Base-by-base conservation (phyloP, 2,797 vertebrate genomes). In the Macrochelys suwanniensis region DNA sequence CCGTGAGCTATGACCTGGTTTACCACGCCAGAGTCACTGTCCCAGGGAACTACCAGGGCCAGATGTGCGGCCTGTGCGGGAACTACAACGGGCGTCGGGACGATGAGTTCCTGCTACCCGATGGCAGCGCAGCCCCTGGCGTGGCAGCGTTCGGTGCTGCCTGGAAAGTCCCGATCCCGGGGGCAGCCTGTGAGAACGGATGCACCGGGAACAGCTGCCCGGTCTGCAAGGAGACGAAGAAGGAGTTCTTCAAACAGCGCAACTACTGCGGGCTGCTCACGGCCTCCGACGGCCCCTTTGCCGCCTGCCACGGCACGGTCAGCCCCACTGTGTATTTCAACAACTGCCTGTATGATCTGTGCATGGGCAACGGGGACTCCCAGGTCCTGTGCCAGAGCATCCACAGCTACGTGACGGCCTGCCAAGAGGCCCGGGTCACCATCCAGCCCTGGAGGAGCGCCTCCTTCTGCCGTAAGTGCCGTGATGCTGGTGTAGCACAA, bases 391-490 rank as follows among this genome's bases (percentile, higher is more conserved):
- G 98, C 82, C 61, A 98, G 80, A 98, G 97, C 56, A 37, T 98
- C 50, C 97, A 97, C 15, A 97, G 98, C 71, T 99, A 98, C 6
- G 96, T 98, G 47, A 97, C 94, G 17, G 97, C 96, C 93, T 98
- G 97, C 95, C 97, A 97, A 83, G 85, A 94, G 53, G 97, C 92
- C 23, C 97, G 97, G n/a, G 96, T 91, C 42, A 90, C 95, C 21
- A 65, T 98, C 56, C 96, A 97, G 49, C 97, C 92, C 80, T 98
- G 98, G 98, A 98, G 98, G 81, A 96, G 92, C 1, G 42, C 96
- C 7, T 96, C 95, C 21, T 98, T 99, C 95, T 98, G 98, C 86
- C 94, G 97, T 99, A 95, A 98, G 98, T 98, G 45, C 59, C 57
- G 8, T 9, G 19, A 21, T 8, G 11, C 11, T 21, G 42, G 42